Evolutionary conservation across 2,113 vertebrate genomes (phyloP).

Genomic region (Chionis minor): DNA sequence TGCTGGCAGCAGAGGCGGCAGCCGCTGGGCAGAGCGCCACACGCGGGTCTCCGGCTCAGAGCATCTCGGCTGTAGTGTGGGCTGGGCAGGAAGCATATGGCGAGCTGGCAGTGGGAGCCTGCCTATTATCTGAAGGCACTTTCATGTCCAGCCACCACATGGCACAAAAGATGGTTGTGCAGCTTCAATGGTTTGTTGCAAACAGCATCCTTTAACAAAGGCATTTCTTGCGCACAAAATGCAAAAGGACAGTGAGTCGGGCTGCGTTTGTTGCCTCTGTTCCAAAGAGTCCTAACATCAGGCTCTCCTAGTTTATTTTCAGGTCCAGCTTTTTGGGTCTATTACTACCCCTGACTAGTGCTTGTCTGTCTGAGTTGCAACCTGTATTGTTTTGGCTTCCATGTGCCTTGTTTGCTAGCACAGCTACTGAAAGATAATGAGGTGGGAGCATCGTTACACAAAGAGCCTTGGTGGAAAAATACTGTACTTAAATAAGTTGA

Average conservation of each 20-base stretch:
- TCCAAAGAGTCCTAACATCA: background rate
- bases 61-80: fast-evolving
- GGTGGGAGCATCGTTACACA: background rate
- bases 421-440: background rate
- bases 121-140: background rate
- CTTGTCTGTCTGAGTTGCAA: background rate
- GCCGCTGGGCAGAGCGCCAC: fast-evolving
- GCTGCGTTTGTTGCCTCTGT: background rate
- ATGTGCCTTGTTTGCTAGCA: background rate
- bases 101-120: background rate
- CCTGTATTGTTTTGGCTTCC: background rate
- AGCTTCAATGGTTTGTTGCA: background rate
- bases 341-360: background rate
- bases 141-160: background rate
- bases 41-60: fast-evolving
- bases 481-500: slow-evolving; percentile 25
- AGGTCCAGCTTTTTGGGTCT: background rate
- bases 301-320: background rate
- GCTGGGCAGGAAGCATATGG: background rate
- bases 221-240: background rate
- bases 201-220: background rate
- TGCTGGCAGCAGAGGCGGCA: background rate
- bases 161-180: background rate
- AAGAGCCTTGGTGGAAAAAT: slow-evolving; percentile 43
- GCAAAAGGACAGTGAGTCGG: background rate